phyloP scores from a whole-genome alignment of 2,888 invertebrate species.

The Zeuzera pyrina region DNA sequence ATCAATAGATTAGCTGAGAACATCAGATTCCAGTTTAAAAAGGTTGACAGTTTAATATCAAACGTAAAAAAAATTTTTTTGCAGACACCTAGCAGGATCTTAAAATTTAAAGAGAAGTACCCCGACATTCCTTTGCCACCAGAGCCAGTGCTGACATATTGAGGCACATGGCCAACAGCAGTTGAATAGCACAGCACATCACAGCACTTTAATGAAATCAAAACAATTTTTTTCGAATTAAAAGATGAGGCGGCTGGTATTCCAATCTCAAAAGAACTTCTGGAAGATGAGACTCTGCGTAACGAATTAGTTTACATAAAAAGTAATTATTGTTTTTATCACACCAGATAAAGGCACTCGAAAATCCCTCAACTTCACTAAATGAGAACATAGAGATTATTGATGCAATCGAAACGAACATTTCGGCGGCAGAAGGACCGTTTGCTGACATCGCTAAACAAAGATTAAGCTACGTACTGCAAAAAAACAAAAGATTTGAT shows the following conservation, averaged over 20 bases:
- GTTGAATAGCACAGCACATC: slow-evolving; percentile 3
- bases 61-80: slow-evolving; percentile 1
- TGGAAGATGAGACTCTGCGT: background rate
- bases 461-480: background rate
- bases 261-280: slow-evolving; percentile 1
- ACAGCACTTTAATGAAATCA: background rate
- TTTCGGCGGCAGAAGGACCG: background rate
- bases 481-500: background rate
- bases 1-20: slow-evolving; percentile 1
- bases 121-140: slow-evolving; percentile 2
- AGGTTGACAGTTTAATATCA: slow-evolving; percentile 1
- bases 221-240: background rate
- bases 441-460: background rate
- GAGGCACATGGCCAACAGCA: slow-evolving; percentile 1
- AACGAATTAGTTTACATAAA: slow-evolving; percentile 2
- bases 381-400: background rate
- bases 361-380: background rate
- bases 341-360: slow-evolving; percentile 1
- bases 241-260: slow-evolving; percentile 2
- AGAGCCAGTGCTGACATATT: slow-evolving; percentile 3
- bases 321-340: slow-evolving; percentile 1
- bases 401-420: slow-evolving; percentile 1
- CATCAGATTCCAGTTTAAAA: slow-evolving; percentile 1
- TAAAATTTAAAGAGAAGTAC: slow-evolving; percentile 3
- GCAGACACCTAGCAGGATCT: slow-evolving; percentile 2